These are phyloP conservation scores for Notothenia rossii DNA, from an alignment of 2,113 vertebrate genomes.

Conservation along the genomic window DNA sequence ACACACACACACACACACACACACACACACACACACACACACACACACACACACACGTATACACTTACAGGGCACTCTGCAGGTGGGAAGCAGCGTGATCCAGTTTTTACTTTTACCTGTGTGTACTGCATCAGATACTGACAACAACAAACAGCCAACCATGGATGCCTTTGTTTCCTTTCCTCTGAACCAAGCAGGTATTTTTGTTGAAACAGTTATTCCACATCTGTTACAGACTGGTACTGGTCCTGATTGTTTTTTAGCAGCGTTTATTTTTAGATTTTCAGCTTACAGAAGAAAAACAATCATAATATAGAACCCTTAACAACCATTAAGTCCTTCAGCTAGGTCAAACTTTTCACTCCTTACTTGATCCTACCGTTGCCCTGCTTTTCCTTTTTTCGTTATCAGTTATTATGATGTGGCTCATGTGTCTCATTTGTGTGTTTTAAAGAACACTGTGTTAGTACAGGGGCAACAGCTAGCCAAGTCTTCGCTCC, in stretches of 20 bases:
- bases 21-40: slow-evolving; percentile 35
- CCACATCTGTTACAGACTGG: slow-evolving; percentile 69
- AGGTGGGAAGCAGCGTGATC: slow-evolving; percentile 57
- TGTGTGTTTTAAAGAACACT: slow-evolving; percentile 46
- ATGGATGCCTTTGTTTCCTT: slow-evolving; percentile 50
- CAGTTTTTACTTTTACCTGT: slow-evolving; percentile 50
- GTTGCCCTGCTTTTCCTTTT: slow-evolving; percentile 42
- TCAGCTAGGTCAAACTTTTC: slow-evolving; percentile 26
- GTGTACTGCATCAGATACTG: slow-evolving; percentile 30
- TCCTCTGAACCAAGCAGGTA: slow-evolving; percentile 27
- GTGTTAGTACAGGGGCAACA: slow-evolving; percentile 35
- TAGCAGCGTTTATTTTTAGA: too few species aligned
- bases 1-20: too few species aligned
- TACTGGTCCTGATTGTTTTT: slow-evolving; percentile 13
- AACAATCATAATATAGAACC: slow-evolving; percentile 23
- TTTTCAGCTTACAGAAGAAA: too few species aligned
- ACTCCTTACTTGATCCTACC: slow-evolving; percentile 46
- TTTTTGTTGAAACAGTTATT: slow-evolving; percentile 48
- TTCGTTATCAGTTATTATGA: slow-evolving; percentile 35
- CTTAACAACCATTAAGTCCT: background rate
- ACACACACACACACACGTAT: slow-evolving; percentile 22
- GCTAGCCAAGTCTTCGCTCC: slow-evolving; percentile 44
- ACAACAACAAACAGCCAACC: slow-evolving; percentile 52
- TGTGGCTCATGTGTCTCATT: slow-evolving; percentile 18
- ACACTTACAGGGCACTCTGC: slow-evolving; percentile 43